Evolutionary conservation across 2,888 invertebrate genomes (phyloP).

Genomic region (Drosophila cognata): DNA sequence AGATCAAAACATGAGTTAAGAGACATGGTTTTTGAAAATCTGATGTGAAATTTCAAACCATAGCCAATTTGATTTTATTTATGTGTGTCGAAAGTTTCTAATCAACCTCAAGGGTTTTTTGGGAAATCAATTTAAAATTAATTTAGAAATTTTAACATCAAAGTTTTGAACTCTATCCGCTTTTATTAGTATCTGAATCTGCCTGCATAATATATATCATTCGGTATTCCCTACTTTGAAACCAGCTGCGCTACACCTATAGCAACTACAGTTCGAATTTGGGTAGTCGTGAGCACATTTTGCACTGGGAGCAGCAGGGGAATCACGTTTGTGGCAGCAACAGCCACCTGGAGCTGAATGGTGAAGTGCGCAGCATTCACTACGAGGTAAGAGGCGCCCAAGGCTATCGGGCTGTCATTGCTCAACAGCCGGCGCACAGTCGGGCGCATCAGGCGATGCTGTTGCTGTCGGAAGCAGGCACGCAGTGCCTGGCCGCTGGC

Average conservation of each 20-base stretch:
- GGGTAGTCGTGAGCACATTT: conserved; percentile 75
- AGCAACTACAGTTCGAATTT: conserved; percentile 81
- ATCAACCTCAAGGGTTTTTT: not conserved
- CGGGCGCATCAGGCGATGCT: conserved; percentile 74
- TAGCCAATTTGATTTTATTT: not conserved
- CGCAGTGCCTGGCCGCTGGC: conserved; percentile 68
- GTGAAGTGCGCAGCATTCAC: conserved; percentile 81
- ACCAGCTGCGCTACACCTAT: conserved; percentile 78
- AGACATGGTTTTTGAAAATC: not conserved
- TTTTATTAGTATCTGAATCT: not conserved
- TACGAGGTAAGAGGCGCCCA: conserved; percentile 70
- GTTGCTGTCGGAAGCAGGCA: conserved; percentile 68
- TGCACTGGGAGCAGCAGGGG: conserved; percentile 82
- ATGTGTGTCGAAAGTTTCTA: not conserved
- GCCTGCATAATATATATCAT: not conserved
- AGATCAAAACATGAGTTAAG: not conserved
- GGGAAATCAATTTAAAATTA: not conserved
- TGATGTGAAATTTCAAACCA: not conserved
- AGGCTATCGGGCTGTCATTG: conserved; percentile 72
- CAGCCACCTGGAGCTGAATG: conserved; percentile 81
- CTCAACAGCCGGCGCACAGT: conserved; percentile 79
- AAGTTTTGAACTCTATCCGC: not conserved
- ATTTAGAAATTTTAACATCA: not conserved
- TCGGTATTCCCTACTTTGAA: conserved; percentile 1
- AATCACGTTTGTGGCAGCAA: conserved; percentile 77